Conservation (phyloP, 1,140 invertebrate species). For the Leptinotarsa lineolata region DNA sequence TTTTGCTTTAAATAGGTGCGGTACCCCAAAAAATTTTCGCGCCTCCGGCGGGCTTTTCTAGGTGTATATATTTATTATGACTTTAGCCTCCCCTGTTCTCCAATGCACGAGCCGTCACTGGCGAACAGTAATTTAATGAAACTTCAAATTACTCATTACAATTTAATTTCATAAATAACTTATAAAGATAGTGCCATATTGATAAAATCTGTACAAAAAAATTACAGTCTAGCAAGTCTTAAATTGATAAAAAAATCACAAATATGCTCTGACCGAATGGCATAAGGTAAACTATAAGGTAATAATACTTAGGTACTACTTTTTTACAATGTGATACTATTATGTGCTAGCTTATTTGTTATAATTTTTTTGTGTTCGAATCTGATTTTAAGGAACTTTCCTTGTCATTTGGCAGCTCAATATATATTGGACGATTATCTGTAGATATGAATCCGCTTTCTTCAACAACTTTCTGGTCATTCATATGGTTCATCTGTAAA, state of each 20-base stretch:
- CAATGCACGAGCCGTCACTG: no score
- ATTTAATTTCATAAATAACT: slow-evolving; percentile 32
- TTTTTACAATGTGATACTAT: slow-evolving; percentile 10
- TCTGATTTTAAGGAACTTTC: slow-evolving; percentile 1
- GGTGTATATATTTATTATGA: no score
- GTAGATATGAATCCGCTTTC: slow-evolving; percentile 61
- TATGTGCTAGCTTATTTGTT: not conserved
- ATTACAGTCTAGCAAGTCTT: slow-evolving; percentile 25
- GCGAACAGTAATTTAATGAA: not conserved
- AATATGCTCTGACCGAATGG: slow-evolving; percentile 24
- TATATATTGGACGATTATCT: slow-evolving; percentile 61
- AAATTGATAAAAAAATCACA: slow-evolving; percentile 29
- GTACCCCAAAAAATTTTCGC: no score
- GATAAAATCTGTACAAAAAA: slow-evolving; percentile 24
- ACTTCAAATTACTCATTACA: slow-evolving; percentile 6
- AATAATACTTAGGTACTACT: slow-evolving; percentile 12
- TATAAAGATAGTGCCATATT: slow-evolving; percentile 8
- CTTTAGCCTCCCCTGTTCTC: no score
- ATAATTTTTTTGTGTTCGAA: slow-evolving; percentile 7
- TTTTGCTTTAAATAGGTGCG: no score
- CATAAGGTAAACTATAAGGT: slow-evolving; percentile 17
- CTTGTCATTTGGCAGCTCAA: slow-evolving; percentile 59
- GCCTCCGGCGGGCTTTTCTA: no score
- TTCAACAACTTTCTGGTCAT: slow-evolving; percentile 59
- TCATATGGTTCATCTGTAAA: slow-evolving; percentile 54